Evolutionary conservation across 1,140 invertebrate genomes (phyloP).

Genomic region (Mactra quadrangularis): DNA sequence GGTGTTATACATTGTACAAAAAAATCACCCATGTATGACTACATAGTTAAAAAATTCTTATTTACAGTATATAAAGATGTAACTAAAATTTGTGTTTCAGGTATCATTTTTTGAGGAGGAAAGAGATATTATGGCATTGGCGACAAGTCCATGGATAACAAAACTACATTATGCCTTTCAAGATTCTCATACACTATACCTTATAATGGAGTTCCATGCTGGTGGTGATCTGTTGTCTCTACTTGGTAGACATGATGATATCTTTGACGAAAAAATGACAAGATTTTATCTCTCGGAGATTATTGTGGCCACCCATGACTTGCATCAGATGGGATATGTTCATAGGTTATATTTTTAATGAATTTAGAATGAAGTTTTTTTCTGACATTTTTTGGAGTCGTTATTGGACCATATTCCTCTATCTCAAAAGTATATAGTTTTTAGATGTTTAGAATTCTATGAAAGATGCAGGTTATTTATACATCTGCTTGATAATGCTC

Average conservation of each 20-base stretch:
- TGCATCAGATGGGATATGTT: conserved; percentile 99
- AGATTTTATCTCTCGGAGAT: conserved; percentile 99
- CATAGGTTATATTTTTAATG: conserved; percentile 87
- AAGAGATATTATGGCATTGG: conserved; percentile 81
- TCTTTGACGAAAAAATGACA: conserved; percentile 96
- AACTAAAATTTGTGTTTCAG: conserved; percentile 70
- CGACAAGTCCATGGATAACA: conserved; percentile 92
- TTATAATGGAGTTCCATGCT: conserved; percentile 99
- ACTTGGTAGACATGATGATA: conserved; percentile 93
- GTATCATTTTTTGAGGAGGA: conserved; percentile 82
- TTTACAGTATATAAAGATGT: no score
- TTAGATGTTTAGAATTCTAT: no score
- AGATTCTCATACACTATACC: conserved; percentile 89
- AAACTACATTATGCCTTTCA: conserved; percentile 97
- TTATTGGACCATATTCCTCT: no score
- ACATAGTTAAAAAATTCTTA: no score
- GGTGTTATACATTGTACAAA: no score
- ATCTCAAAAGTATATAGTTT: no score
- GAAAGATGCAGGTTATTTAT: no score
- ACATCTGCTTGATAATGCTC: no score
- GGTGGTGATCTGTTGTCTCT: conserved; percentile 99
- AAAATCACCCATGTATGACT: no score
- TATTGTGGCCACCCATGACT: conserved; percentile 97
- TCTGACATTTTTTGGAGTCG: no score
- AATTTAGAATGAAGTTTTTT: neutral